Conservation (phyloP, 2,797 vertebrate species). For the Cyprinodon diabolis region DNA sequence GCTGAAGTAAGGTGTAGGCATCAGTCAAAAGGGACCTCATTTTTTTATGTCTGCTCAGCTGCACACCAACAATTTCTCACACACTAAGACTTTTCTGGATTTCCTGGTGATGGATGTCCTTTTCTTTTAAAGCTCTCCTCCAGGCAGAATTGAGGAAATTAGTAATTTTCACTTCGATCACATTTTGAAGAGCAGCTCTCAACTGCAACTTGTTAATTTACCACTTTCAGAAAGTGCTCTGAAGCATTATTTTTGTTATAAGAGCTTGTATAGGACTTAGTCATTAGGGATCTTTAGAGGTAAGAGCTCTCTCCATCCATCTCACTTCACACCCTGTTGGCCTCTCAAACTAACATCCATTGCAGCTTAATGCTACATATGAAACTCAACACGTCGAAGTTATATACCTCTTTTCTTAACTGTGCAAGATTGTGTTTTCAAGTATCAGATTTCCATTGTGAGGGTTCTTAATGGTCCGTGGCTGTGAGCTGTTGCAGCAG, state of each 20-base stretch:
- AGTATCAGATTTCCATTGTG: conserved; percentile 66
- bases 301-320: conserved; percentile 56
- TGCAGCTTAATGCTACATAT: conserved; percentile 55
- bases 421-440: conserved; percentile 55
- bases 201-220: conserved; percentile 55
- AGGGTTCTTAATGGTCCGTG: conserved; percentile 55
- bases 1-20: conserved; percentile 23
- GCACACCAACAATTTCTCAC: conserved; percentile 11
- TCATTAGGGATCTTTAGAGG: conserved; percentile 49
- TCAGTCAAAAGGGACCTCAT: conserved; percentile 40
- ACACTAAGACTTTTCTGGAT: conserved; percentile 27
- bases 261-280: conserved; percentile 44
- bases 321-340: conserved; percentile 54
- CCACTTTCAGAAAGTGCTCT: conserved; percentile 49
- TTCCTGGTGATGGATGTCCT: conserved; percentile 44
- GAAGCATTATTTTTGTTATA: conserved; percentile 53
- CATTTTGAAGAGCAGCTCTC: conserved; percentile 41
- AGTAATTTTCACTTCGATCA: conserved; percentile 49
- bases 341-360: conserved; percentile 42
- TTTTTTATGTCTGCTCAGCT: conserved; percentile 9
- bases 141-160: conserved; percentile 36
- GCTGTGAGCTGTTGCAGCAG: conserved; percentile 64
- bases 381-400: conserved; percentile 59
- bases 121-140: conserved; percentile 41
- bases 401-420: conserved; percentile 28